Conservation (phyloP, 2,113 vertebrate species). For the Laticauda colubrina region DNA sequence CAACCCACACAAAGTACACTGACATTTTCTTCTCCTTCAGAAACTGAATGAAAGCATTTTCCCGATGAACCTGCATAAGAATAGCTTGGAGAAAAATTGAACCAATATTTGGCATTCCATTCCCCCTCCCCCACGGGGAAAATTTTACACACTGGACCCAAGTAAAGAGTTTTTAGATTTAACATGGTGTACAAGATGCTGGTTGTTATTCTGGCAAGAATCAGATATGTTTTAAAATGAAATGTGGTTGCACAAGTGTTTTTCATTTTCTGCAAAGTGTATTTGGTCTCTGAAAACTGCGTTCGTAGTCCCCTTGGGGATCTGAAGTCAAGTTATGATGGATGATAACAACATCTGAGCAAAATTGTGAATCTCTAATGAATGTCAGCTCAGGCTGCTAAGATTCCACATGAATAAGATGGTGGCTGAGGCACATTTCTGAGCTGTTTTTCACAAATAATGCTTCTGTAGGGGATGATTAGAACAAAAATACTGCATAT, state of each 20-base stretch:
- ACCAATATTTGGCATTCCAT: background rate
- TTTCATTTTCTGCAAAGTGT: conserved; percentile 32
- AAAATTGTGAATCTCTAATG: conserved; percentile 27
- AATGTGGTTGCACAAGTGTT: background rate
- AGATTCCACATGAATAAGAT: conserved; percentile 17
- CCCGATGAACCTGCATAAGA: background rate
- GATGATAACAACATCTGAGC: background rate
- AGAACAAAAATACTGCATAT: background rate
- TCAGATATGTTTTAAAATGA: background rate
- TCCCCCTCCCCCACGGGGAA: background rate
- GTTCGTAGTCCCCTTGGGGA: background rate
- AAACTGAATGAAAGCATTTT: background rate
- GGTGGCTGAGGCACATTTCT: conserved; percentile 40
- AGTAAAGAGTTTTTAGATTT: background rate
- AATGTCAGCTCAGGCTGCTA: conserved; percentile 9
- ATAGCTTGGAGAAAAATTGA: background rate
- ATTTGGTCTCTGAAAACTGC: conserved; percentile 28
- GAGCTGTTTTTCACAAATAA: background rate
- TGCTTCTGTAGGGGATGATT: background rate
- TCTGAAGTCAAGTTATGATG: conserved; percentile 31
- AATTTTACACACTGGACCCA: background rate
- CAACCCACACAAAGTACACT: background rate
- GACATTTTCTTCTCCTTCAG: background rate
- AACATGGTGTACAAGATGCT: background rate
- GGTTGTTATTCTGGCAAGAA: background rate